phyloP scores from a whole-genome alignment of 2,888 invertebrate genomes.

The Pristionchus japonicus region DNA sequence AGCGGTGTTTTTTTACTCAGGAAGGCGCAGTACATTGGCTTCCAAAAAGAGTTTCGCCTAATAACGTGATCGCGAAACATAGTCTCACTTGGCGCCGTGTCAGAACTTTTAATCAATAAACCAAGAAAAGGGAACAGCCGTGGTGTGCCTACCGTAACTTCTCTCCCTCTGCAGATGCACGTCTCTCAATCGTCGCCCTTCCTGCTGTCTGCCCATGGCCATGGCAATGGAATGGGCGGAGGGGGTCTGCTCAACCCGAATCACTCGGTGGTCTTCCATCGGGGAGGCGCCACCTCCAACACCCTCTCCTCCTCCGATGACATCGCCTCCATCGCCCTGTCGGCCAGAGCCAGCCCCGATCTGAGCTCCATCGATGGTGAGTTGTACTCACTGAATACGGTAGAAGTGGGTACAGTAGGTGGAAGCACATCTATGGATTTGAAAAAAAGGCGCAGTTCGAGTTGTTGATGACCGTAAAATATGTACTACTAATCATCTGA shows the following conservation, averaged over 20 bases:
- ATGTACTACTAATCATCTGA: too few relatives aligned
- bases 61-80: too few relatives aligned
- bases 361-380: conserved; percentile 37
- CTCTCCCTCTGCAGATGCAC: conserved; percentile 43
- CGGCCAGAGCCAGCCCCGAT: conserved; percentile 37
- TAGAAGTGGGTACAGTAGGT: neutral
- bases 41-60: too few relatives aligned
- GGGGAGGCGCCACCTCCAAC: neutral
- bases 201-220: neutral
- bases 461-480: too few relatives aligned
- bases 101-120: too few relatives aligned
- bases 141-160: neutral
- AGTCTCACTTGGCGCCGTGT: too few relatives aligned
- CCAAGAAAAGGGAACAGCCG: too few relatives aligned
- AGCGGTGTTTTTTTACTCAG: too few relatives aligned
- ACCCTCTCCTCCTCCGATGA: conserved; percentile 31
- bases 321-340: conserved; percentile 28
- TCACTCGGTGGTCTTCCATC: neutral
- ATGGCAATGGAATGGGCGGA: neutral
- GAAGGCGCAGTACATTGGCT: too few relatives aligned
- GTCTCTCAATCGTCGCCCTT: conserved; percentile 39
- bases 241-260: neutral
- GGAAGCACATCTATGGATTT: too few relatives aligned
- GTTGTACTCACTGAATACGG: neutral
- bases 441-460: too few relatives aligned